Conservation (phyloP, 2,113 vertebrate genomes). For the Equus przewalskii region DNA sequence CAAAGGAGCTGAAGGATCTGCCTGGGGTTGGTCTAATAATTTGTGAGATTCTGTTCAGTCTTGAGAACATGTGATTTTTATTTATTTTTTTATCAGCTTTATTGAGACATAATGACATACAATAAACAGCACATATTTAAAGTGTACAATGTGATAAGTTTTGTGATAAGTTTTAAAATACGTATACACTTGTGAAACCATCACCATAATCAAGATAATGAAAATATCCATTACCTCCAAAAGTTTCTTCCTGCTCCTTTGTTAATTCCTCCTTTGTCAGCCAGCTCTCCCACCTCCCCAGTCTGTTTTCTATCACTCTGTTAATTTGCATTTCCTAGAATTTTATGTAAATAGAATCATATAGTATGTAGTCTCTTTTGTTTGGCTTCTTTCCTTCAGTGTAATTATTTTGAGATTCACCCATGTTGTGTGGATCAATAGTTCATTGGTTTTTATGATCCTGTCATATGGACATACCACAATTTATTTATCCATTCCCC, state of each 20-base stretch:
- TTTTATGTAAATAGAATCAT: constrained; percentile 28
- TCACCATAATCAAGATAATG: not conserved
- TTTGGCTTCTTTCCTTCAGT: not conserved
- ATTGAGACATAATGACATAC: constrained; percentile 15
- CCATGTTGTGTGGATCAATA: not conserved
- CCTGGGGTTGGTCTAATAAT: constrained; percentile 19
- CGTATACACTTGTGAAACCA: not conserved
- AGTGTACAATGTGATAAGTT: not conserved
- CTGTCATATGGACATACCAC: not conserved
- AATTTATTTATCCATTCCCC: not conserved
- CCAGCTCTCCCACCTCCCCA: not conserved
- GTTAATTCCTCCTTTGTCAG: not conserved
- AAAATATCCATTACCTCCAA: not conserved
- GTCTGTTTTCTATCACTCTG: not conserved
- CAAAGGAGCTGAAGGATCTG: not conserved
- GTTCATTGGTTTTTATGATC: not conserved
- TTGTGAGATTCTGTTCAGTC: constrained; percentile 38
- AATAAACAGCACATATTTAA: constrained; percentile 32
- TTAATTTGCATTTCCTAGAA: constrained; percentile 19
- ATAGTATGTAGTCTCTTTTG: not conserved
- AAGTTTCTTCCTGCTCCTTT: not conserved
- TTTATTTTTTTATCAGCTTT: constrained; percentile 36
- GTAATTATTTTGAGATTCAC: constrained; percentile 1
- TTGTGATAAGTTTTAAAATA: constrained; percentile 23
- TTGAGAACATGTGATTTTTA: constrained; percentile 56